Evolutionary conservation across 2,888 invertebrate genomes (phyloP).

Genomic region (Poecilus cupreus): DNA sequence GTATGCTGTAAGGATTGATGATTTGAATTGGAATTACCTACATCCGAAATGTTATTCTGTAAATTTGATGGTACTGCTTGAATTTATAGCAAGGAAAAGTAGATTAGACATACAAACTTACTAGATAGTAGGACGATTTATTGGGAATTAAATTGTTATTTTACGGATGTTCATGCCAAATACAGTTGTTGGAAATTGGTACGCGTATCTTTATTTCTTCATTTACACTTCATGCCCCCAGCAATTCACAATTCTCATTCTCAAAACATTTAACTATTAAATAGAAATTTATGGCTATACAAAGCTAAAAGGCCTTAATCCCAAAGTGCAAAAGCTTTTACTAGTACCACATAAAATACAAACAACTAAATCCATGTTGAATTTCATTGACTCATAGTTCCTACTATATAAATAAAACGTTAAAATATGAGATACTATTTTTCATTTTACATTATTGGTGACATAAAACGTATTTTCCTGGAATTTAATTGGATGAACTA

Average conservation of each 20-base stretch:
- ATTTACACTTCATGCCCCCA: background rate
- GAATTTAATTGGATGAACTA: too few relatives aligned
- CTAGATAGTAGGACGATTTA: conserved; percentile 36
- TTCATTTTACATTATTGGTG: too few relatives aligned
- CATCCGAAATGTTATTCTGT: conserved; percentile 24
- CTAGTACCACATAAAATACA: too few relatives aligned
- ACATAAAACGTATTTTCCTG: too few relatives aligned
- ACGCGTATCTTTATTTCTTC: conserved; percentile 27
- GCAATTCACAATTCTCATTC: background rate
- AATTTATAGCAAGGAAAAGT: conserved; percentile 14
- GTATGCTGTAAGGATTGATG: conserved; percentile 11
- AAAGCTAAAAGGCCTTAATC: background rate
- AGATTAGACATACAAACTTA: conserved; percentile 21
- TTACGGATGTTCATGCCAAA: conserved; percentile 11
- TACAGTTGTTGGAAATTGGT: conserved; percentile 20
- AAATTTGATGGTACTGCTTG: too few relatives aligned
- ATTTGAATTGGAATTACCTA: conserved; percentile 33
- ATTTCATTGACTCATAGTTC: too few relatives aligned
- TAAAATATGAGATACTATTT: too few relatives aligned
- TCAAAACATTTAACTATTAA: too few relatives aligned
- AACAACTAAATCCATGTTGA: too few relatives aligned
- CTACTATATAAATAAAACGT: too few relatives aligned
- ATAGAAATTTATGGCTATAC: too few relatives aligned
- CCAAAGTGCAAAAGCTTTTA: too few relatives aligned
- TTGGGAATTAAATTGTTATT: conserved; percentile 19